Evolutionary conservation across 2,113 vertebrate species (phyloP), one percentile per base, ranked within the genome.

Genomic region (Clupea harengus): DNA sequence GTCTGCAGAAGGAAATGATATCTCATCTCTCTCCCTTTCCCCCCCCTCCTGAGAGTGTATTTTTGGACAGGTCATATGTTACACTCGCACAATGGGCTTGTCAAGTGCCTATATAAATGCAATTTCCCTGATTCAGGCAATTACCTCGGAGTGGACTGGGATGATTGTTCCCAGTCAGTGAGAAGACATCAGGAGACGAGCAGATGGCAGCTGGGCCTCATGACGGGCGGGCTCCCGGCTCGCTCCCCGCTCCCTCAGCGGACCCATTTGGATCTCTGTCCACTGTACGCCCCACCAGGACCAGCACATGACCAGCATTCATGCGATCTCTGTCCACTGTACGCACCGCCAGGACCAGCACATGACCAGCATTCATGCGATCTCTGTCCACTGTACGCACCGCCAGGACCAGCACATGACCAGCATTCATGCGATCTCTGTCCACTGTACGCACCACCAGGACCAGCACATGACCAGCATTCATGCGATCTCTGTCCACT

Each of bases 101-200:
- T 95, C 93, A 93, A 93, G 93, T 93, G 94, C 94, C 94, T 90
- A 93, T 89, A 91, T 89, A 94, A 95, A 95, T 94, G 94, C 94
- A 95, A 94, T 95, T 94, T 93, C 90, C 91, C 93, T 93, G 93
- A 95, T 95, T 95, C 95, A 95, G 90, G 92, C 93, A 94, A 95
- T 95, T 95, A 95, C 93, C 93, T 91, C 90, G 92, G 93, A 93
- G 90, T 85, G 85, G 86, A 91, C 93, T 91, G 88, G 28, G 32
- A 78, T 78, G 72, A 89, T 54, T 86, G 87, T 89, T 88, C 81
- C 87, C 83, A 89, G 86, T 88, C 85, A 85, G 82, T 75, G 78
- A 81, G 81, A 86, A 87, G 90, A 86, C 84, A 88, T 82, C 85
- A 89, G 88, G 85, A 17, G 45, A 84, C 85, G 57, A 78, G 83